These are phyloP conservation scores for Oryzias dopingdopingensis DNA, from an alignment of 2,797 vertebrate species.

Conservation along the genomic window DNA sequence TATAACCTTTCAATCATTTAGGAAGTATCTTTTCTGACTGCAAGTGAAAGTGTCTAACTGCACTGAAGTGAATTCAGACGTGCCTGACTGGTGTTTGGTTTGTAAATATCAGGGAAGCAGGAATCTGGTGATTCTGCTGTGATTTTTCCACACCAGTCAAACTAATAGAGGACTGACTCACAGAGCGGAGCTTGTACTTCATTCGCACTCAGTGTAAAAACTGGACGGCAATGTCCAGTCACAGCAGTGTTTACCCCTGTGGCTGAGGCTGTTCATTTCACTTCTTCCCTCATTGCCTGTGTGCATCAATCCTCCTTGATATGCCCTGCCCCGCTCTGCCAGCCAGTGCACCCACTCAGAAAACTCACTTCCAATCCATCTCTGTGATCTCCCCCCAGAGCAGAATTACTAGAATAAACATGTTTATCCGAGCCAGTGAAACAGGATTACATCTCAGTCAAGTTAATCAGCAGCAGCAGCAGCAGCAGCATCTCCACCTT, in stretches of 20 bases:
- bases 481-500: conserved; percentile 13
- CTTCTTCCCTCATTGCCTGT: conserved; percentile 25
- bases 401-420: conserved; percentile 47
- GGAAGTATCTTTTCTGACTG: no score
- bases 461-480: conserved; percentile 25
- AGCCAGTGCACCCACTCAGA: conserved; percentile 57
- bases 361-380: conserved; percentile 35
- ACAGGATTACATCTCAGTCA: conserved; percentile 48
- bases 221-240: conserved; percentile 9
- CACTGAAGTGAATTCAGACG: no score
- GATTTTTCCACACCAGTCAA: not conserved
- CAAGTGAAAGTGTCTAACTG: no score
- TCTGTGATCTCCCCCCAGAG: conserved; percentile 24
- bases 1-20: no score
- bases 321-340: conserved; percentile 40
- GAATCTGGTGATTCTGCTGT: no score
- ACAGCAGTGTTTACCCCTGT: conserved; percentile 57
- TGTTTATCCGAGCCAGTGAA: conserved; percentile 38
- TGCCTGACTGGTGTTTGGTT: no score
- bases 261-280: conserved; percentile 38
- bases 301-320: conserved; percentile 42
- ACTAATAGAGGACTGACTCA: conserved; percentile 5
- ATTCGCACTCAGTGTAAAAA: not conserved
- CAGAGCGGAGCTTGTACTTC: not conserved
- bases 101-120: no score